These are phyloP conservation scores for Scaeva pyrastri DNA, from an alignment of 2,888 invertebrate genomes.

Conservation along the genomic window DNA sequence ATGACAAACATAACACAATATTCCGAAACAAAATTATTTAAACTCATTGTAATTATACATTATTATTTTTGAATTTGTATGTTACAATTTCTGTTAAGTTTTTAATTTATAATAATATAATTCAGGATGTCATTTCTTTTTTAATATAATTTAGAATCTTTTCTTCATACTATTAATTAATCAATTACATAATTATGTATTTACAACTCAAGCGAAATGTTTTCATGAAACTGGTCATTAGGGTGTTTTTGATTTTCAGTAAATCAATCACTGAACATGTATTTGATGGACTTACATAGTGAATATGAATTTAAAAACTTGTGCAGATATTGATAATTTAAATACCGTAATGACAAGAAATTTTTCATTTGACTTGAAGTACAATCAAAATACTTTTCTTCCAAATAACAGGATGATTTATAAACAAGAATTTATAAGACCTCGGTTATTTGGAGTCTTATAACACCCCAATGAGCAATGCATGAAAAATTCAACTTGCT, in stretches of 20 bases:
- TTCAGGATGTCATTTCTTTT: conserved; percentile 43
- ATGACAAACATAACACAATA: conserved; percentile 15
- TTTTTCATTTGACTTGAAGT: not conserved
- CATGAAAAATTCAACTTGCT: conserved; percentile 19
- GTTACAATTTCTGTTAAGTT: conserved; percentile 1
- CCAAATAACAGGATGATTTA: not conserved
- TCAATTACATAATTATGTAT: too few species aligned
- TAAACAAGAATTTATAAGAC: not conserved
- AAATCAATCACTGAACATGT: not conserved
- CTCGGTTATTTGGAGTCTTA: not conserved
- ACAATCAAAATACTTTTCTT: not conserved
- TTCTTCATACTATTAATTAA: conserved; percentile 30
- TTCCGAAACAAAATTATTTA: conserved; percentile 37
- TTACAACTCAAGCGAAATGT: conserved; percentile 33
- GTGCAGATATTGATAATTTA: not conserved
- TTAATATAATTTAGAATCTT: conserved; percentile 35
- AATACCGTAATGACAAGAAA: not conserved
- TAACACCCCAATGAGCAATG: conserved; percentile 67
- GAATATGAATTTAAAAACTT: not conserved
- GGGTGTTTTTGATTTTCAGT: conserved; percentile 26
- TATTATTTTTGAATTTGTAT: not conserved
- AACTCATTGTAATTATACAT: conserved; percentile 17
- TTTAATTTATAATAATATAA: conserved; percentile 2
- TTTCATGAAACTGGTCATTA: conserved; percentile 63
- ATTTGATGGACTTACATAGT: not conserved